Conservation (phyloP, 2,797 vertebrate genomes). For the Limosa lapponica region DNA sequence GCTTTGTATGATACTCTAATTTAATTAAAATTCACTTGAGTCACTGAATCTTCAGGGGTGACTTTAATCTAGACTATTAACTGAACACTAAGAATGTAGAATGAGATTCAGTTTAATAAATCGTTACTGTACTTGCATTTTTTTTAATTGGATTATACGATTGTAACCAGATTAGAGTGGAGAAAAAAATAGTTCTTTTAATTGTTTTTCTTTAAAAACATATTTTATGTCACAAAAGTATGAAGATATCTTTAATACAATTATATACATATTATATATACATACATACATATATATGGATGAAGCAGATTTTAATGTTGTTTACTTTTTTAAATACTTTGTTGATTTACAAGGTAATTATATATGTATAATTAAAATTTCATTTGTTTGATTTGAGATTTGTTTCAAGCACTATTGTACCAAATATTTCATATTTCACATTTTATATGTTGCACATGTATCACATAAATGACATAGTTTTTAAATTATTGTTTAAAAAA, state of each 20-base stretch:
- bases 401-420: slow-evolving; percentile 87
- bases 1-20: slow-evolving; percentile 81
- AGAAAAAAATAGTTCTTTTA: slow-evolving; percentile 80
- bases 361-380: slow-evolving; percentile 84
- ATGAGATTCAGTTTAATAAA: slow-evolving; percentile 82
- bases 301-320: slow-evolving; percentile 87
- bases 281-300: slow-evolving; percentile 84
- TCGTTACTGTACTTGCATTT: slow-evolving; percentile 81
- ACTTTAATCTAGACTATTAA: slow-evolving; percentile 84
- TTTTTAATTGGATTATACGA: slow-evolving; percentile 80
- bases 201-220: slow-evolving; percentile 83
- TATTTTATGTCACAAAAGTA: slow-evolving; percentile 86
- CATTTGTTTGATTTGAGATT: slow-evolving; percentile 83
- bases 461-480: slow-evolving; percentile 82
- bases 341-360: slow-evolving; percentile 85
- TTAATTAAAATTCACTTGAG: slow-evolving; percentile 80
- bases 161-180: slow-evolving; percentile 86
- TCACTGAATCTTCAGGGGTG: slow-evolving; percentile 78
- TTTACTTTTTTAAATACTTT: slow-evolving; percentile 88
- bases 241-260: slow-evolving; percentile 85
- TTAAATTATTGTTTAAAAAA: slow-evolving; percentile 84
- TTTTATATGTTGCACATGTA: slow-evolving; percentile 86
- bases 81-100: slow-evolving; percentile 80
- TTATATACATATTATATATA: slow-evolving; percentile 85
- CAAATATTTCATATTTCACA: slow-evolving; percentile 88